phyloP scores from a whole-genome alignment of 2,113 vertebrate genomes.

The Sciurus niger region DNA sequence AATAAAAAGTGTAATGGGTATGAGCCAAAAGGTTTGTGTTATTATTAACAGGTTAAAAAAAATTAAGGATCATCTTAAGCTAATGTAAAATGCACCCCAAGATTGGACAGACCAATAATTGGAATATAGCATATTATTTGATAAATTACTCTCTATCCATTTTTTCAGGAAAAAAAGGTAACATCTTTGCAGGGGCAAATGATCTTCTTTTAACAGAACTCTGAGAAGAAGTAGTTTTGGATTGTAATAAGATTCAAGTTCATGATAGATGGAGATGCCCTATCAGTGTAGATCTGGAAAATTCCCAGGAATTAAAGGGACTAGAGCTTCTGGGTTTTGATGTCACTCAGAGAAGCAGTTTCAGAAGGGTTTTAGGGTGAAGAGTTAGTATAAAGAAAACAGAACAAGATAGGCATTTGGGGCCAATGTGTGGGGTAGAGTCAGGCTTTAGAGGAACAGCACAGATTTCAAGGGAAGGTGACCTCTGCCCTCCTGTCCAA shows the following conservation, averaged over 20 bases:
- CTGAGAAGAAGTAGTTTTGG: background rate
- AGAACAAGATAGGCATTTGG: background rate
- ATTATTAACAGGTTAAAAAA: constrained; percentile 30
- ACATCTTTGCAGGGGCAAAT: background rate
- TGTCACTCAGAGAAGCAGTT: background rate
- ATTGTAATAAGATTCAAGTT: background rate
- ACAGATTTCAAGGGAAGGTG: background rate
- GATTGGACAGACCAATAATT: background rate
- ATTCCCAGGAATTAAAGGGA: constrained; percentile 6
- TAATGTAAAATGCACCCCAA: constrained; percentile 12
- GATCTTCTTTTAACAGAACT: background rate
- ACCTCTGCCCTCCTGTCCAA: background rate
- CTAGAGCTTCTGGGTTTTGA: background rate
- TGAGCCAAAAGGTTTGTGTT: background rate
- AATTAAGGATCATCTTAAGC: constrained; percentile 7
- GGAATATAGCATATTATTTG: constrained; percentile 1
- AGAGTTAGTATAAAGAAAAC: background rate
- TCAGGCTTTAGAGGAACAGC: no score
- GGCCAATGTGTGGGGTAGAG: background rate
- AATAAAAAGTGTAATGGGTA: background rate
- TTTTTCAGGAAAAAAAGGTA: background rate
- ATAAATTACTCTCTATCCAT: background rate
- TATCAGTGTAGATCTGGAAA: background rate
- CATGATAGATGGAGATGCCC: background rate
- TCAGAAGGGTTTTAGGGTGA: background rate